Evolutionary conservation across 2,113 vertebrate genomes (phyloP).

Genomic region (Porphyrio hochstetteri): DNA sequence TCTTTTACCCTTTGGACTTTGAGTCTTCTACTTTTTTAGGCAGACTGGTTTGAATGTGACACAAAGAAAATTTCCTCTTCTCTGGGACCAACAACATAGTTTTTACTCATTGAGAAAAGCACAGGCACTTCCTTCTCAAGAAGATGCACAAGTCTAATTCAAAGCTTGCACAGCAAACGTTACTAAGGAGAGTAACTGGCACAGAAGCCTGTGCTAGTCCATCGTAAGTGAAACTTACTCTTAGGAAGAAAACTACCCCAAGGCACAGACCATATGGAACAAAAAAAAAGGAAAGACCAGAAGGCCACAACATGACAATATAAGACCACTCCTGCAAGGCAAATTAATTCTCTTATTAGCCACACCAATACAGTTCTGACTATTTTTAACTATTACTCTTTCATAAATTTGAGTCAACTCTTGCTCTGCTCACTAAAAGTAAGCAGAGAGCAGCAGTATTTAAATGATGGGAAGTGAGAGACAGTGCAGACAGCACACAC

Average conservation of each 20-base stretch:
- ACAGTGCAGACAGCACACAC: neutral
- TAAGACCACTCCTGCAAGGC: neutral
- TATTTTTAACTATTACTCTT: neutral
- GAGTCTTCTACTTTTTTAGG: neutral
- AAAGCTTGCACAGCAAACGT: neutral
- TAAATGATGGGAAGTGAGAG: neutral
- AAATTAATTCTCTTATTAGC: neutral
- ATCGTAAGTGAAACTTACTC: neutral
- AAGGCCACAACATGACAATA: neutral
- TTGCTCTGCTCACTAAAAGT: neutral
- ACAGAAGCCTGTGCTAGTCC: neutral
- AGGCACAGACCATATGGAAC: neutral
- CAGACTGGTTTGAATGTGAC: neutral
- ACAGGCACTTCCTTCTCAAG: neutral
- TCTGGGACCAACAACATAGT: neutral
- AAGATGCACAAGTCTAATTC: neutral
- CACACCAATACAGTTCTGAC: neutral
- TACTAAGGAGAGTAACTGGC: neutral
- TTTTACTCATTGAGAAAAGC: neutral
- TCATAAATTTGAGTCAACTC: neutral
- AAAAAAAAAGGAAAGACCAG: neutral
- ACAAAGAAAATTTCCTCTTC: neutral
- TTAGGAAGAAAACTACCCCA: neutral
- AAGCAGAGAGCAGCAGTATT: neutral
- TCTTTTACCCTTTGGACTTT: neutral